Base-by-base conservation (phyloP, 2,113 vertebrate species). In the Formicarius rufipectus region DNA sequence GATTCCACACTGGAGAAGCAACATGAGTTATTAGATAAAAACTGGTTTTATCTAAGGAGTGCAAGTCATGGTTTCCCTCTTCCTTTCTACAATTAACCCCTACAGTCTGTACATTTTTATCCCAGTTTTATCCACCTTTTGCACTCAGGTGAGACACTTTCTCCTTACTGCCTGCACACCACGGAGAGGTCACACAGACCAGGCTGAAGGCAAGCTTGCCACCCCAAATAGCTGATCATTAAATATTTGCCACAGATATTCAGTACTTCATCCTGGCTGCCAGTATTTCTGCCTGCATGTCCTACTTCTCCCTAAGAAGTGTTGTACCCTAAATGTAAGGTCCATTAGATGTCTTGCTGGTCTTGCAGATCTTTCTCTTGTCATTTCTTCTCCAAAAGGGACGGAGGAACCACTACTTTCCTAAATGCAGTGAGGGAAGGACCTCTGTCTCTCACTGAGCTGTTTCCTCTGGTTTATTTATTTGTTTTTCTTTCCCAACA, bases 401-500 rank as follows among this genome's bases (percentile, higher is more conserved):
- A n/a, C 40, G 55, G 63, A 87, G 64, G 64, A 16, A 35, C 21
- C 14, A 4, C 52, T 55, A 4, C 35, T 85, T 56, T 49, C 50
- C 45, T 49, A 23, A 39, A 52, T 19, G 31, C 23, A 44, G n/a
- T 16, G 21, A 87, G 56, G 84, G 35, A 87, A 78, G 37, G 53
- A 82, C 42, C 16, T 49, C 50, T 50, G 19, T 21, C 58, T 87
- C 81, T n/a, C 37, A 37, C 7, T 77, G 63, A 76, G 17, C 9
- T 55, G 33, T 81, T 93, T 83, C 55, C 60, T 53, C 83, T n/a
- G 56, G 42, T 95, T 60, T 86, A 68, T 40, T n/a, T 77, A 20
- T 88, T 93, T 92, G 44, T 44, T 91, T 93, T 90, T 93, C 92
- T 92, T 96, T 90, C 97, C 93, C 96, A 94, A 87, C 97, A 99